phyloP scores from a whole-genome alignment of 2,797 vertebrate species.

The Ptychadena robeensis region DNA sequence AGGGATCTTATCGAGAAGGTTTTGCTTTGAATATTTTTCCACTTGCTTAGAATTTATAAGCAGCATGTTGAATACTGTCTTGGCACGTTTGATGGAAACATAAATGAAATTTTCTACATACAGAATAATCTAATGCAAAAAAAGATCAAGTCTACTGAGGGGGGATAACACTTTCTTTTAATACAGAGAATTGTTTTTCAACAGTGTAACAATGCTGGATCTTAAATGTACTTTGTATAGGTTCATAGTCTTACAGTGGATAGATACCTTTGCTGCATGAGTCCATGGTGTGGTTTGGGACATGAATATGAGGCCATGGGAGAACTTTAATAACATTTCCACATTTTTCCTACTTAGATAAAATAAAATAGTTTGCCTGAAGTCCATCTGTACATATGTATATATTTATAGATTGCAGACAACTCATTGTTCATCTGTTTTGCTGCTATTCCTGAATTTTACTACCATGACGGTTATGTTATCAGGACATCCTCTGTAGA shows the following conservation, averaged over 20 bases:
- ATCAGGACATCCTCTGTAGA: slow-evolving; percentile 93
- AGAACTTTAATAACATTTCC: slow-evolving; percentile 66
- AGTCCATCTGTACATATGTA: slow-evolving; percentile 66
- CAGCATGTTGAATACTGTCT: not conserved
- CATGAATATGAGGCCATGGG: slow-evolving; percentile 42
- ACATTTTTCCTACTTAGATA: slow-evolving; percentile 65
- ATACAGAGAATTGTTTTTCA: slow-evolving; percentile 55
- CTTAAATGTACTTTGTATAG: slow-evolving; percentile 21
- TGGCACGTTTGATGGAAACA: not conserved
- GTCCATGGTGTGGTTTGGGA: slow-evolving; percentile 28
- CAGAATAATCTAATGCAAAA: not conserved
- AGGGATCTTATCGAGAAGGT: not conserved
- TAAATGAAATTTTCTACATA: not conserved
- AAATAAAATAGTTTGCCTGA: slow-evolving; percentile 63
- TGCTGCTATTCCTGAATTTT: slow-evolving; percentile 92
- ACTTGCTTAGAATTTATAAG: not conserved
- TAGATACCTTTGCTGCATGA: slow-evolving; percentile 51
- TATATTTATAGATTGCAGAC: slow-evolving; percentile 16
- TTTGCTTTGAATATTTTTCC: not conserved
- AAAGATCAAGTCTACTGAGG: slow-evolving; percentile 2
- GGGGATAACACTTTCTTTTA: slow-evolving; percentile 54
- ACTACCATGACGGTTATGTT: slow-evolving; percentile 99
- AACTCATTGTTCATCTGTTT: slow-evolving; percentile 80
- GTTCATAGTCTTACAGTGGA: slow-evolving; percentile 45
- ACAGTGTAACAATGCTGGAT: slow-evolving; percentile 55